phyloP scores from a whole-genome alignment of 2,797 vertebrate genomes.

The Babyrousa celebensis region DNA sequence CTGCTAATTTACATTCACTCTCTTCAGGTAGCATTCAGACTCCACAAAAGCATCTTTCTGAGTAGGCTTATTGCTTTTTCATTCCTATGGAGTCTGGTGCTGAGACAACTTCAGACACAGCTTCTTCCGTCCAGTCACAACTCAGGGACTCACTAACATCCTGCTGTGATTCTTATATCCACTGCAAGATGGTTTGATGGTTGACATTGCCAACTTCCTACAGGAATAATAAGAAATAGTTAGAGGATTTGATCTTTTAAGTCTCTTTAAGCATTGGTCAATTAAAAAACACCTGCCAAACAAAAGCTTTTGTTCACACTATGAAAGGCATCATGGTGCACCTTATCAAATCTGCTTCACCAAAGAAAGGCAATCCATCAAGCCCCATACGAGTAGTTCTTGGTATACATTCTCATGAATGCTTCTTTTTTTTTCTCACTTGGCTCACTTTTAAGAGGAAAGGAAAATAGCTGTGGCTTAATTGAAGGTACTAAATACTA shows the following conservation, averaged over 20 bases:
- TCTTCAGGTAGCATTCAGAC: slow-evolving; percentile 71
- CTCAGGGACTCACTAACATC: not conserved
- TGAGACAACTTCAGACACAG: slow-evolving; percentile 53
- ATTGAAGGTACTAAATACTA: not conserved
- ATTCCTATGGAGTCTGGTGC: not conserved
- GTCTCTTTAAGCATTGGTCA: not conserved
- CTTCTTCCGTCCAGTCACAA: not conserved
- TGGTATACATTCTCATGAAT: not conserved
- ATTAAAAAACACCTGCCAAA: not conserved
- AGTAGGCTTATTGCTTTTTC: slow-evolving; percentile 50
- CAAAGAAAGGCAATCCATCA: not conserved
- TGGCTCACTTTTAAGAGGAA: slow-evolving; percentile 48
- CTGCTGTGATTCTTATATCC: not conserved
- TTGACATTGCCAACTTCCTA: not conserved
- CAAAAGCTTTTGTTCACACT: not conserved
- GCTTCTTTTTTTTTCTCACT: not conserved
- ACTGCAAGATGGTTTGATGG: not conserved
- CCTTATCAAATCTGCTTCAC: not conserved
- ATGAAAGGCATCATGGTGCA: not conserved
- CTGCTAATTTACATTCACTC: slow-evolving; percentile 60
- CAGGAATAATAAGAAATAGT: not conserved
- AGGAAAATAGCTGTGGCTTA: not conserved
- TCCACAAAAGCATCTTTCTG: slow-evolving; percentile 70
- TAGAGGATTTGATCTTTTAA: not conserved
- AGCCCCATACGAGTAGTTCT: not conserved